Base-by-base conservation (phyloP, 2,888 invertebrate genomes). In the Drosophila anomalata region DNA sequence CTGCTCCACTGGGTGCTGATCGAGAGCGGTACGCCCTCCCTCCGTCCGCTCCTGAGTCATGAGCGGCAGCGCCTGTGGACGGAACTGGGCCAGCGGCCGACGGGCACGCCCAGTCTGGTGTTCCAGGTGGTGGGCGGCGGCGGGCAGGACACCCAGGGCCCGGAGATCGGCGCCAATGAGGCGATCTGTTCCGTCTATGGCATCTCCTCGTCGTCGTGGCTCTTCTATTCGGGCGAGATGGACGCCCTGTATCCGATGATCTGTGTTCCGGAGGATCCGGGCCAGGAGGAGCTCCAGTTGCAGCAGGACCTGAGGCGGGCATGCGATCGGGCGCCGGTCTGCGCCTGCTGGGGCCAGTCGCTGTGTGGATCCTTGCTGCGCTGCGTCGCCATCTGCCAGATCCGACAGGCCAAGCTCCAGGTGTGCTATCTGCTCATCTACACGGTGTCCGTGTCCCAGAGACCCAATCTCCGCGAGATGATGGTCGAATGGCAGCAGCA, bases 1-100 rank as follows among this genome's bases (percentile, higher is more conserved):
- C 47, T 73, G 36, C 14, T 74, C 7, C 52, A 74, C 22, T 74
- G 74, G 74, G 33, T 74, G 56, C 46, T 74, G 11, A 24, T 63
- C 0, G n/a, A 63, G 17, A 73, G 68, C 57, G 8, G 24, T 1
- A 60, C 56, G 11, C 67, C 73, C 4, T 41, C 17, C 3, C 11
- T 74, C 17, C 46, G 54, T 0, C 31, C 51, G 8, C 8, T 73
- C 51, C 41, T 8, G 2, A 22, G 33, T 7, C n/a, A 44, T 8
- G 59, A 73, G 2, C 57, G 59, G n/a, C 1, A 22, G 9, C 12
- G 12, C 7, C 14, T 74, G 3, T 74, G 73, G 73, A 31, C 29
- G 1, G 55, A 62, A 14, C 39, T 74, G 26, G 26, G 53, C 0
- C 20, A 20, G 6, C 14, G 20, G 29, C 26, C 20, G n/a, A 7